Evolutionary conservation across 1,140 invertebrate genomes (phyloP), one percentile per base, ranked within the genome.

Genomic region (Sinella curviseta): DNA sequence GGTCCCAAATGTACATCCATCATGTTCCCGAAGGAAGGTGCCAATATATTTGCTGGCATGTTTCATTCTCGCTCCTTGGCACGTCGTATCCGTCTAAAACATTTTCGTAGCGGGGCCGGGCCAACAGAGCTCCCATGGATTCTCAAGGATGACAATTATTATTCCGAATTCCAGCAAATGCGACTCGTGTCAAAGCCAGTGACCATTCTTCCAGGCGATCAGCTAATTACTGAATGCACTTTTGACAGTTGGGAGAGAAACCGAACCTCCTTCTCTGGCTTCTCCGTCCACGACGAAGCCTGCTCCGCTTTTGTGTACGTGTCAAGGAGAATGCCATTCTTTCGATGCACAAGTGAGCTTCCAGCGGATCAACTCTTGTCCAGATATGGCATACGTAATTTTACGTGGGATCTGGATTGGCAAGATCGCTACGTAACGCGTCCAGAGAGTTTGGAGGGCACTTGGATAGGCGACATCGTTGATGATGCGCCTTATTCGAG

Each of bases 241-340:
- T 97, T 96, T 86, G 92, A 93, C 54, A 98, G 97, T 0, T 79
- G 86, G 31, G 88, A 91, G 8, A 90, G 93, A 82, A 85, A 85
- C 8, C 95, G 95, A 85, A 90, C 95, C 0, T 97, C 96, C 0
- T 87, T 97, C 0, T 96, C 95, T 30, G 98, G 98, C 0, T 97
- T 96, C 87, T 92, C 94, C 0, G 99, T 99, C 80, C 93, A 91
- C 20, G 97, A 99, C 83, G 98, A 99, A 88, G 99, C 99, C 98
- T 99, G 98, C 26, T 14, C 4, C 1, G 75, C 76, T 3, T 78
- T 73, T 39, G 26, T 78, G 0, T 78, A 67, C 36, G 74, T 78
- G 35, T 78, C 78, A 55, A 55, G 57, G 24, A 73, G 60, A 70
- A 48, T 57, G 4, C n/a, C n/a, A 0, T 34, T 81, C 16, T 24